Percentiles rank a stretch among this genome's conserved stretches.
These are phyloP conservation scores for Eudasyphora cyanicolor DNA, from an alignment of 2,888 invertebrate genomes.

Conservation along the genomic window DNA sequence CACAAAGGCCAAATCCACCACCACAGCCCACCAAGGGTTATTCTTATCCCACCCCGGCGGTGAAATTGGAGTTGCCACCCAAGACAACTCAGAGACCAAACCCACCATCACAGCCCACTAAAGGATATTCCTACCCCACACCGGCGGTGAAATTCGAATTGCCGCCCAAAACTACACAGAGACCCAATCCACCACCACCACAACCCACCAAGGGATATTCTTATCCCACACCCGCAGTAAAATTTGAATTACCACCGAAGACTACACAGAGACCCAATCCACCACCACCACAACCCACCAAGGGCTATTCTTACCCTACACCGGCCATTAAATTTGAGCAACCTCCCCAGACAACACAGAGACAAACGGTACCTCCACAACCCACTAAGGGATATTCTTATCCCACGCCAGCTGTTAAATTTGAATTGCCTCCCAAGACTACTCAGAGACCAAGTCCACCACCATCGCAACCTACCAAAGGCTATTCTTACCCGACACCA, in stretches of 20 bases:
- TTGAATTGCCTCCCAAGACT: constrained; percentile 63
- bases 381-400: constrained; percentile 44
- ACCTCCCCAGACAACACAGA: constrained; percentile 28
- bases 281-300: too few species aligned
- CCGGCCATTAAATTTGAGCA: constrained; percentile 41
- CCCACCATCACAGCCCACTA: too few species aligned
- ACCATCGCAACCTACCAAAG: too few species aligned
- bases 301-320: constrained; percentile 49
- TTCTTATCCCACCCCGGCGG: too few species aligned
- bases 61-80: constrained; percentile 49
- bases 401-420: constrained; percentile 49
- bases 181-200: constrained; percentile 14
- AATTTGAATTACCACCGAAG: constrained; percentile 65
- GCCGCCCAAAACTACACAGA: constrained; percentile 35
- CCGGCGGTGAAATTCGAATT: constrained; percentile 49
- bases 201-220: too few species aligned
- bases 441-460: too few species aligned
- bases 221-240: constrained; percentile 66
- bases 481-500: too few species aligned
- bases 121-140: constrained; percentile 67
- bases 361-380: constrained; percentile 48
- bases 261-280: constrained; percentile 50
- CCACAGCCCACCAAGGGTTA: too few species aligned
- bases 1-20: too few species aligned
- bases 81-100: too few species aligned